Percentiles rank a stretch among this genome's conserved stretches.
Conservation (phyloP, 2,797 vertebrate species). For the Gymnoscopelus braueri region DNA sequence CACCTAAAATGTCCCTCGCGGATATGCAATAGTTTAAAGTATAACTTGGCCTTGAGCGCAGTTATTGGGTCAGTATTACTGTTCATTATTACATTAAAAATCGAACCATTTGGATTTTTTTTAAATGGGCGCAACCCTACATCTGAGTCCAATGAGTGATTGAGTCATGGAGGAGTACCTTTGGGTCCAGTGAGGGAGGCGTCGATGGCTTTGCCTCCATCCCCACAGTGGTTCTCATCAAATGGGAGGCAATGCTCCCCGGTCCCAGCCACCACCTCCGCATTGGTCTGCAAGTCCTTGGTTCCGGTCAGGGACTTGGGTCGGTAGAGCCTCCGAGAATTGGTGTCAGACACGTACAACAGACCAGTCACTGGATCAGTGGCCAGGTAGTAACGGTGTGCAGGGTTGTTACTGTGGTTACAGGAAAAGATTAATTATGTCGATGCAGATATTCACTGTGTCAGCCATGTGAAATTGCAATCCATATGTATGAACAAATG, state of each 20-base stretch:
- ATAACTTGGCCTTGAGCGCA: background rate
- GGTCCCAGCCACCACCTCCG: conserved; percentile 92
- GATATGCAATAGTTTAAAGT: too few relatives aligned
- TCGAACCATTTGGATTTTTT: too few relatives aligned
- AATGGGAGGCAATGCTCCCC: conserved; percentile 98
- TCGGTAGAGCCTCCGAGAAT: conserved; percentile 93
- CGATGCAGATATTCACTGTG: background rate
- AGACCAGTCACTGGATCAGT: conserved; percentile 94
- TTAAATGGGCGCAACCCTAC: too few relatives aligned
- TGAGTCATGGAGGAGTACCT: conserved; percentile 80
- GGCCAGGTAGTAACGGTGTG: conserved; percentile 96
- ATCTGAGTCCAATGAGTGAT: too few relatives aligned
- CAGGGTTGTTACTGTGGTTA: conserved; percentile 93
- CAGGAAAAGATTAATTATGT: conserved; percentile 35
- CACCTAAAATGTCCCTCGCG: too few relatives aligned
- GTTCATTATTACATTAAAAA: background rate
- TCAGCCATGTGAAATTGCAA: too few relatives aligned
- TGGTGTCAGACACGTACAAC: conserved; percentile 96
- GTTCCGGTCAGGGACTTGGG: conserved; percentile 86
- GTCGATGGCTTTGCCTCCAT: conserved; percentile 93
- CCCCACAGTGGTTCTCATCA: conserved; percentile 95
- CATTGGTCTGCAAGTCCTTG: conserved; percentile 92
- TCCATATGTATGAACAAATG: too few relatives aligned
- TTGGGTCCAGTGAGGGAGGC: conserved; percentile 97
- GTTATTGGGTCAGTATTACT: background rate